Evolutionary conservation across 2,113 vertebrate genomes (phyloP).

Genomic region (Oncorhynchus clarkii): DNA sequence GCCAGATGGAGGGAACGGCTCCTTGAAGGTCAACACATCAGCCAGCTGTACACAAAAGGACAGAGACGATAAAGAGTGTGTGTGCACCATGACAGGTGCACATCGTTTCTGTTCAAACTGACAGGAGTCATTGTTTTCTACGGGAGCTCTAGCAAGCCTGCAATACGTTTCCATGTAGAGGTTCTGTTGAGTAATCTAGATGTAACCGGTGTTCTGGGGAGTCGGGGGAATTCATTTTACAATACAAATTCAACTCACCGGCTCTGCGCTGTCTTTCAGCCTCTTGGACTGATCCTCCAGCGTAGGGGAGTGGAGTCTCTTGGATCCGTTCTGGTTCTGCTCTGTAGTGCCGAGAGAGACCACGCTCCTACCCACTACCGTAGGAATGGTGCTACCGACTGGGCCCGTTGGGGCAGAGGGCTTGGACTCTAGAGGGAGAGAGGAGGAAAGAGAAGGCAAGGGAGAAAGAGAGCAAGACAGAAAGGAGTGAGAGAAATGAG

Average conservation of each 20-base stretch:
- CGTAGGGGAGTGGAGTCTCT: conserved; percentile 76
- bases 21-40: too few species aligned
- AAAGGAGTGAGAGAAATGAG: neutral
- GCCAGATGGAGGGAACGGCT: too few species aligned
- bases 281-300: conserved; percentile 76
- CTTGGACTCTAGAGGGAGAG: conserved; percentile 10
- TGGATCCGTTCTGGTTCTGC: conserved; percentile 61
- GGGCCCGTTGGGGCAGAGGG: conserved; percentile 57
- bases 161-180: too few species aligned
- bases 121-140: too few species aligned
- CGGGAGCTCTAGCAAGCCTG: too few species aligned
- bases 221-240: too few species aligned
- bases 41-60: too few species aligned
- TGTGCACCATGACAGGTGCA: too few species aligned
- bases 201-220: too few species aligned
- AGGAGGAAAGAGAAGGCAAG: neutral
- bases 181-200: too few species aligned
- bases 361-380: conserved; percentile 66
- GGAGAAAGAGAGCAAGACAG: neutral
- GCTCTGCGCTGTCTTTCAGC: conserved; percentile 72
- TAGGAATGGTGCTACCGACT: conserved; percentile 65
- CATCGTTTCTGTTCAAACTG: too few species aligned
- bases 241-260: conserved; percentile 51
- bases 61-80: too few species aligned
- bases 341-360: conserved; percentile 71